Conservation (phyloP, 2,797 vertebrate genomes). For the Spinibarbus caldwelli region DNA sequence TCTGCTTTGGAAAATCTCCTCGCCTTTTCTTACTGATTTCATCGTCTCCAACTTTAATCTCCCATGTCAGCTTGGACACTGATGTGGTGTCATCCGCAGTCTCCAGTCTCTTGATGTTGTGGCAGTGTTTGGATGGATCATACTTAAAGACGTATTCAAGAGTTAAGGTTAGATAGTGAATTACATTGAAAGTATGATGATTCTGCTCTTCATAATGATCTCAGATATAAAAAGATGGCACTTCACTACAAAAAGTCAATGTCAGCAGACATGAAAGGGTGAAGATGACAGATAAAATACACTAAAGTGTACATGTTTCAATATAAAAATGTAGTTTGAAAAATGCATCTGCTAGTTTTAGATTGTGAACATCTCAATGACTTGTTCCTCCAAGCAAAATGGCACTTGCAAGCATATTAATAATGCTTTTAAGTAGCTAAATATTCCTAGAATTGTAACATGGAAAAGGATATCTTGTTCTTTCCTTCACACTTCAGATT, state of each 20-base stretch:
- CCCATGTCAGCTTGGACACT: slow-evolving; percentile 87
- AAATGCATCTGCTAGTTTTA: background rate
- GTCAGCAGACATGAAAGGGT: background rate
- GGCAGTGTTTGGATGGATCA: slow-evolving; percentile 96
- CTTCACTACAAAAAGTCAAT: background rate
- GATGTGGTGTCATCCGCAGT: slow-evolving; percentile 63
- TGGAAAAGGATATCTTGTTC: slow-evolving; percentile 85
- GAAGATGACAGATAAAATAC: background rate
- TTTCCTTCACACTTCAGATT: slow-evolving; percentile 80
- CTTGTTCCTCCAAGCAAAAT: background rate
- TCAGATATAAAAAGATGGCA: background rate
- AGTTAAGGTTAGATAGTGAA: slow-evolving; percentile 73
- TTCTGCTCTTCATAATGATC: background rate
- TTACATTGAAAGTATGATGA: background rate
- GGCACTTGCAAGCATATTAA: background rate
- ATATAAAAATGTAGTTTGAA: background rate
- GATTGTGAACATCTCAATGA: background rate
- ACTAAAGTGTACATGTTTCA: background rate
- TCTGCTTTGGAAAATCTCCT: slow-evolving; percentile 79
- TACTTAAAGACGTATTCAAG: slow-evolving; percentile 83
- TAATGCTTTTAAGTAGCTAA: background rate
- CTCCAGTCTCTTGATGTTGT: slow-evolving; percentile 90
- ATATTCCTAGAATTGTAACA: background rate
- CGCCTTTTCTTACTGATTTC: slow-evolving; percentile 83
- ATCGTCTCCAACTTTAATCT: slow-evolving; percentile 79